These are phyloP conservation scores for Ectropis crepuscularia DNA, from an alignment of 2,888 invertebrate species.

Conservation along the genomic window DNA sequence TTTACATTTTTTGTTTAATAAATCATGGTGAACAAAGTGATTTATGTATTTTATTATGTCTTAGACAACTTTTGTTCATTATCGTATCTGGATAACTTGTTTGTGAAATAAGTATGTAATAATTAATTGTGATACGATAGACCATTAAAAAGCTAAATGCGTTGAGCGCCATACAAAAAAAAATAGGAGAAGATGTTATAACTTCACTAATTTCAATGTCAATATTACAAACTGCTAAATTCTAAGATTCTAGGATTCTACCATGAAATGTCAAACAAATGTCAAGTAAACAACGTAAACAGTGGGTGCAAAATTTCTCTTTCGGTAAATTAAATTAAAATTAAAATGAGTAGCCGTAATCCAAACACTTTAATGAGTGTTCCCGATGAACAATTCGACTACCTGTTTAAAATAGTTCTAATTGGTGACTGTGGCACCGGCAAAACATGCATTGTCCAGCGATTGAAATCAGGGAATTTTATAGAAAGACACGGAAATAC, in stretches of 20 bases:
- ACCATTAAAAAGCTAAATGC: no score
- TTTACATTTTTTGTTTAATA: no score
- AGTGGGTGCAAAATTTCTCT: conserved; percentile 41
- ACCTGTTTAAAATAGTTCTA: conserved; percentile 96
- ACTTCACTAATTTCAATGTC: no score
- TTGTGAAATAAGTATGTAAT: no score
- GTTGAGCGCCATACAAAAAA: no score
- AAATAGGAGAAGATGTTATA: no score
- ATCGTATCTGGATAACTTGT: no score
- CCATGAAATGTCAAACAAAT: not conserved
- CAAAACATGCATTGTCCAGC: conserved; percentile 97
- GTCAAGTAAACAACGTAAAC: conserved; percentile 65
- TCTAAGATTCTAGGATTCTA: no score
- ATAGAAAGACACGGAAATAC: conserved; percentile 98
- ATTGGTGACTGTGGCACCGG: conserved; percentile 96
- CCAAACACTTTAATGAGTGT: conserved; percentile 91
- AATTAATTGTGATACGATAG: no score
- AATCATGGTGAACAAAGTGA: no score
- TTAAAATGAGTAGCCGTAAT: conserved; percentile 88
- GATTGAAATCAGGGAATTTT: conserved; percentile 97
- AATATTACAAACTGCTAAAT: not conserved
- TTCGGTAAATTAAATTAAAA: conserved; percentile 55
- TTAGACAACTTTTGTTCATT: no score
- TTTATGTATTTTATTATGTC: no score
- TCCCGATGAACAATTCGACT: conserved; percentile 94